phyloP scores from a whole-genome alignment of 2,888 invertebrate species.

The Drosophila pegasa region DNA sequence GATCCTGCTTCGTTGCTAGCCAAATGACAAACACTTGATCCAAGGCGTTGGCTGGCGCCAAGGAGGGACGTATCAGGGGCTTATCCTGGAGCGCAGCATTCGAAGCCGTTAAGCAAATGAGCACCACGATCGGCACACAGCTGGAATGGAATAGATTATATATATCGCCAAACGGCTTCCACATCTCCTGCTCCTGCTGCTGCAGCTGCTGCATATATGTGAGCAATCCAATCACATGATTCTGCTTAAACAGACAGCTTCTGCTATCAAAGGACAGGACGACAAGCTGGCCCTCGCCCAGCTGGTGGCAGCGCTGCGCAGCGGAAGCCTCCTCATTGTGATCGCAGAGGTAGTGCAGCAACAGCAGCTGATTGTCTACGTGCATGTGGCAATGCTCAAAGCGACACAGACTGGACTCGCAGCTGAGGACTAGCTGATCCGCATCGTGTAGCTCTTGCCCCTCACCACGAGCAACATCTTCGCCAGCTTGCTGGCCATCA shows the following conservation, averaged over 20 bases:
- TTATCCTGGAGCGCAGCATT: not conserved
- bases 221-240: conserved; percentile 58
- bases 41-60: not conserved
- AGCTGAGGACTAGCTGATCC: conserved; percentile 30
- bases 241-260: conserved; percentile 31
- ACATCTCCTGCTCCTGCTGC: not conserved
- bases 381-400: conserved; percentile 42
- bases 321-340: conserved; percentile 34
- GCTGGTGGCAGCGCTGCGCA: conserved; percentile 18
- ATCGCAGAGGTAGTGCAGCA: conserved; percentile 58
- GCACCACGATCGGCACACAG: conserved; percentile 57
- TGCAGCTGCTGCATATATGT: conserved; percentile 27
- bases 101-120: conserved; percentile 49
- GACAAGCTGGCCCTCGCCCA: conserved; percentile 30
- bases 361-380: conserved; percentile 56
- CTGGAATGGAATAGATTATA: conserved; percentile 29
- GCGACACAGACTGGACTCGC: conserved; percentile 35
- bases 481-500: not conserved
- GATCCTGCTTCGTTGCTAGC: conserved; percentile 51
- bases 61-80: not conserved
- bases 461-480: not conserved
- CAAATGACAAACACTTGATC: conserved; percentile 57
- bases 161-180: not conserved
- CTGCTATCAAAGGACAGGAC: conserved; percentile 44
- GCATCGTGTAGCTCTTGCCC: not conserved